These are phyloP conservation scores for Carpatolechia fugitivella DNA, from an alignment of 2,888 invertebrate genomes.

Conservation along the genomic window DNA sequence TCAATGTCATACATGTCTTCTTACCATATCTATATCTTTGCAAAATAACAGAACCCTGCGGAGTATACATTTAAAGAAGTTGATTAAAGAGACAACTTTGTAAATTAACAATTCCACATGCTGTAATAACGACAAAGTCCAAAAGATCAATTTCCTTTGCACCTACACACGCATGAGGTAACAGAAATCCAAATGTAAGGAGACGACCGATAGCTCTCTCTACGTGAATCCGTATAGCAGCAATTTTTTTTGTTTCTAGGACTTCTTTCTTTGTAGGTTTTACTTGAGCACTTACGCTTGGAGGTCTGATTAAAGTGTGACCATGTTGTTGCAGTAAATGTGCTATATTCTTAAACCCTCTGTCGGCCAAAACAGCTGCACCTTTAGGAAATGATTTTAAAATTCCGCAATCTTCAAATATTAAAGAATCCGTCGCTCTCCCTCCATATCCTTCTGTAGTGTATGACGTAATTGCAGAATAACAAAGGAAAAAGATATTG, in stretches of 20 bases:
- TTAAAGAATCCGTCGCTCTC: slow-evolving; percentile 8
- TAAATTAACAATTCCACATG: slow-evolving; percentile 18
- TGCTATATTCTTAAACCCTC: slow-evolving; percentile 8
- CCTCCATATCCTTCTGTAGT: slow-evolving; percentile 12
- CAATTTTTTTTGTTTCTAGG: slow-evolving; percentile 15
- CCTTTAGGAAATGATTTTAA: neutral
- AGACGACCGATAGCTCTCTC: slow-evolving; percentile 15
- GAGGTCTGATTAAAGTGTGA: neutral
- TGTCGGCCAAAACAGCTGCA: slow-evolving; percentile 1
- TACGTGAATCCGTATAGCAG: slow-evolving; percentile 17
- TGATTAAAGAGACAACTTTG: slow-evolving; percentile 10
- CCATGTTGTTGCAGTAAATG: neutral
- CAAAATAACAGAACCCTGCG: neutral
- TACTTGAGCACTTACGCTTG: neutral
- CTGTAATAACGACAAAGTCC: too few relatives aligned
- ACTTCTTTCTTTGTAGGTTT: slow-evolving; percentile 13
- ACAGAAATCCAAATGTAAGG: slow-evolving; percentile 10
- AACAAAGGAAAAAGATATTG: too few relatives aligned
- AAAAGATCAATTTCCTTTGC: slow-evolving; percentile 15
- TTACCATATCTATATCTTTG: too few relatives aligned
- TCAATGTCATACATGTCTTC: too few relatives aligned
- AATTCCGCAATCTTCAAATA: slow-evolving; percentile 12
- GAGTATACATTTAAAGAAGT: neutral
- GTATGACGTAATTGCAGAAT: too few relatives aligned
- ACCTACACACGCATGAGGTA: slow-evolving; percentile 20